Evolutionary conservation across 30 jellyfish, hydroid and myxozoan species (phyloP).

Genomic region (Catostylus mosaicus): DNA sequence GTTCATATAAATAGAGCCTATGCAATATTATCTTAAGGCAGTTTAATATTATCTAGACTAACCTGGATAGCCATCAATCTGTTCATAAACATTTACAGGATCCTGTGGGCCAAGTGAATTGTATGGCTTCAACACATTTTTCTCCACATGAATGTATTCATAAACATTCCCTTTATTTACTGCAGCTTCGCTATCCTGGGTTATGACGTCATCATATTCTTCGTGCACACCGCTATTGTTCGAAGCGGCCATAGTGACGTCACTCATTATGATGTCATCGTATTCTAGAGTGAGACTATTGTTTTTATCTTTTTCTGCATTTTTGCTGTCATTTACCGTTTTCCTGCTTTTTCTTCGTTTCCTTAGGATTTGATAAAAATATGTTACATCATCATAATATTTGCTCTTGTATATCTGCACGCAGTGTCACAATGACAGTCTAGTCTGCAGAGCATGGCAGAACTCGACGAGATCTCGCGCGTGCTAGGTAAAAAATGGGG

Average conservation of each 20-base stretch:
- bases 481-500: no score
- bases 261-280: background rate
- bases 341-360: background rate
- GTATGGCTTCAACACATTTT: background rate
- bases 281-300: background rate
- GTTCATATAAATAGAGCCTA: no score
- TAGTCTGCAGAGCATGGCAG: background rate
- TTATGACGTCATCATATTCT: conserved; percentile 1
- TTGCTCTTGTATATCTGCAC: background rate
- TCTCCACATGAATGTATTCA: background rate
- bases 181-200: background rate
- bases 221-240: background rate
- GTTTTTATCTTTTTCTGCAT: background rate
- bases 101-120: conserved; percentile 3
- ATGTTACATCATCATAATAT: background rate
- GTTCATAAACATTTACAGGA: background rate
- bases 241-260: background rate
- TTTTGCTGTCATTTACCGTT: background rate
- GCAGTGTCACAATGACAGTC: background rate
- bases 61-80: no score
- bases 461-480: no score
- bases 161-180: background rate
- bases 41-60: no score
- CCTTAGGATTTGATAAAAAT: background rate
- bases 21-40: no score